Evolutionary conservation across 2,113 vertebrate genomes (phyloP), one percentile per base, ranked within the genome.

Genomic region (Dicaeum eximium): DNA sequence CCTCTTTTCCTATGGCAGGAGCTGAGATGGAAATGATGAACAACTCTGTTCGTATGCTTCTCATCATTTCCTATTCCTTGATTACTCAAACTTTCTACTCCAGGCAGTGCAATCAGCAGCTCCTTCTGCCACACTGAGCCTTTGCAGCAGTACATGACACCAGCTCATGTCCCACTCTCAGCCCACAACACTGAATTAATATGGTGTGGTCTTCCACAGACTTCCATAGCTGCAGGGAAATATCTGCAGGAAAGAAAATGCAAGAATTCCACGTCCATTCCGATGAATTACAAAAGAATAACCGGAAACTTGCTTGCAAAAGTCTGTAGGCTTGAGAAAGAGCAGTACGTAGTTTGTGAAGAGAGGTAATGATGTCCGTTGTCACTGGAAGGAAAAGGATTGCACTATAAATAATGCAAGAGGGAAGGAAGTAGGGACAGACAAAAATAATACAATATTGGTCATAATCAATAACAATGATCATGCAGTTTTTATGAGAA

Each of bases 231-330:
- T 94, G 71, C 80, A 50, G 62, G 61, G 35, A 95, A 95, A 62
- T 67, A 93, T 21, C 50, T 96, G 73, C 82, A 92, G 45, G 73
- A 83, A 96, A 72, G 61, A 93, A 93, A 96, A 92, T 14, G 57
- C 47, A 92, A 82, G 69, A 66, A 77, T 40, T 78, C 31, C 70
- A 5, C 0, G 3, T 88, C 74, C 30, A 82, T 88, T 96, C 20
- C 31, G 57, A 40, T 85, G 66, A 65, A 91, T 85, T 77, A 74
- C 47, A 70, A 74, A 85, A 95, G 78, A 89, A 81, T 79, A 87
- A 56, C 70, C 90, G 51, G 53, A 90, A 91, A 86, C 37, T 78
- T 89, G 62, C 56, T 88, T 60, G 80, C 54, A 66, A 74, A 95
- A 96, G 92, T 31, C 85, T 61, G 42, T 23, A 72, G 77, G 48